Evolutionary conservation across 2,797 vertebrate genomes (phyloP).

Genomic region (Sylvia borin): DNA sequence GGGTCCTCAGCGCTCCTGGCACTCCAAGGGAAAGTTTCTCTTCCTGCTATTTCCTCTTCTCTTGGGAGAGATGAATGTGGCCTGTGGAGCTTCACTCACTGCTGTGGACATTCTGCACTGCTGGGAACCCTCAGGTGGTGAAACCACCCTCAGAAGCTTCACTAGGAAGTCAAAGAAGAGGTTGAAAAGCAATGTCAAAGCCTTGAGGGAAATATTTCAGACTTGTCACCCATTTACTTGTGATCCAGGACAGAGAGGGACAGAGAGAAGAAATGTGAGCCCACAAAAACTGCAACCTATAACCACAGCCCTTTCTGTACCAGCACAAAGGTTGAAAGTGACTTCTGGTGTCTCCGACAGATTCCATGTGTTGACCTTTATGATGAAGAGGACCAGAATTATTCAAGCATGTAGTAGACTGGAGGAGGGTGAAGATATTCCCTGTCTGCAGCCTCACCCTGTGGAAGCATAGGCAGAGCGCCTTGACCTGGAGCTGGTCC

Average conservation of each 20-base stretch:
- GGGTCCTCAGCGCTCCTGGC: neutral
- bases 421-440: neutral
- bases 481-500: neutral
- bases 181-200: neutral
- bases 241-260: neutral
- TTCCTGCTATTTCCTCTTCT: neutral
- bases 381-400: neutral
- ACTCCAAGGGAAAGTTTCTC: neutral
- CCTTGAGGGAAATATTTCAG: neutral
- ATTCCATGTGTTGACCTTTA: neutral
- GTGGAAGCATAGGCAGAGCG: neutral
- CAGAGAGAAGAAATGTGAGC: neutral
- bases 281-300: fast-evolving
- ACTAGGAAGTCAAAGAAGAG: neutral
- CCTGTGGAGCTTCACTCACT: neutral
- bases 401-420: neutral
- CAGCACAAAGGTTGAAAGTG: neutral
- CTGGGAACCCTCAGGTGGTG: neutral
- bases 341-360: too few relatives aligned
- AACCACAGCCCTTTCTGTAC: neutral
- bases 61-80: neutral
- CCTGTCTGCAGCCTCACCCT: neutral
- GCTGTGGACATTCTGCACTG: neutral
- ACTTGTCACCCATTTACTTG: neutral
- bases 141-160: neutral